Evolutionary conservation across 2,797 vertebrate genomes (phyloP).

Genomic region (Brachyrhaphis roseni): DNA sequence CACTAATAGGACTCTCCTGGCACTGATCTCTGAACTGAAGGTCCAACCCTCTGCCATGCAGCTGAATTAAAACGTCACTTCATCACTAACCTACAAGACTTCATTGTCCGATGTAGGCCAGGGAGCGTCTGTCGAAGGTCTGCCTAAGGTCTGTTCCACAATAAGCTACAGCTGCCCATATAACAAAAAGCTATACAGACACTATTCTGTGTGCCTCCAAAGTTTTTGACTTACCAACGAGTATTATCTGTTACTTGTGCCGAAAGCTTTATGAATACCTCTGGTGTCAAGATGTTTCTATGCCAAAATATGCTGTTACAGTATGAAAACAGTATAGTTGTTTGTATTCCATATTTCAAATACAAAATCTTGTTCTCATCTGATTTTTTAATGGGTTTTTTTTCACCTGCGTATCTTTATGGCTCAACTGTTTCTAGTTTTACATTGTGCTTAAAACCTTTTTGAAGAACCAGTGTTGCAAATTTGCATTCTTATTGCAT

Average conservation of each 20-base stretch:
- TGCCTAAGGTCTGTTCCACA: background rate
- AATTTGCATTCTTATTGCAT: background rate
- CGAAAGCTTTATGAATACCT: background rate
- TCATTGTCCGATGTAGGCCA: background rate
- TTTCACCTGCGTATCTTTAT: background rate
- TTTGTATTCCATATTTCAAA: background rate
- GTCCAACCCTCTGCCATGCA: conserved; percentile 8
- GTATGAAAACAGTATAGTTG: background rate
- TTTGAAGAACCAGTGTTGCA: background rate
- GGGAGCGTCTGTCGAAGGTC: background rate
- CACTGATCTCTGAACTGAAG: conserved; percentile 1
- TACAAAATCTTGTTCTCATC: background rate
- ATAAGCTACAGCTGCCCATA: background rate
- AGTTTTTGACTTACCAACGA: background rate
- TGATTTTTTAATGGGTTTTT: background rate
- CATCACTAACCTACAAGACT: background rate
- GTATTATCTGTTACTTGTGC: background rate
- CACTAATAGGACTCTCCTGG: conserved; percentile 11
- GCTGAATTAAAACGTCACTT: background rate
- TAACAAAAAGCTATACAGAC: background rate
- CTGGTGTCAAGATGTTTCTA: background rate
- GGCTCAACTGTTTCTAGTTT: background rate
- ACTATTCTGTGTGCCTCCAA: background rate
- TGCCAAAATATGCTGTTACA: background rate
- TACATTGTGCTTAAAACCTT: background rate